phyloP scores from a whole-genome alignment of 2,888 invertebrate genomes.

The Spisula subtruncata region DNA sequence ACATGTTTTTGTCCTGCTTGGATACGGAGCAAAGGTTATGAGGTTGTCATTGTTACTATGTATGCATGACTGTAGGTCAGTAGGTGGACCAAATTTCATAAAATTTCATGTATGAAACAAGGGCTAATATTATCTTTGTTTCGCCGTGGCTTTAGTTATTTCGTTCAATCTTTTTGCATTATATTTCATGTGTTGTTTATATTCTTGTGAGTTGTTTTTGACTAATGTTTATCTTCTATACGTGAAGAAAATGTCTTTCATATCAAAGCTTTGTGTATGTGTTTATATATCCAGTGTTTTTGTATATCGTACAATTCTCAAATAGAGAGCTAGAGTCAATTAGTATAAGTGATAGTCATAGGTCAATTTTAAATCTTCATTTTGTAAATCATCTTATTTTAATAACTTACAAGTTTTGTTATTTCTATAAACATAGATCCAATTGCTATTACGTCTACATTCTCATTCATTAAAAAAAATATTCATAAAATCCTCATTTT shows the following conservation, averaged over 20 bases:
- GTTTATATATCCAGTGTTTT: not conserved
- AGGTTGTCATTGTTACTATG: conserved; percentile 14
- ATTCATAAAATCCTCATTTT: too few species aligned
- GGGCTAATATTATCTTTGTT: not conserved
- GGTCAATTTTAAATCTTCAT: too few species aligned
- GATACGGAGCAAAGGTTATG: not conserved
- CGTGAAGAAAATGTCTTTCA: conserved; percentile 9
- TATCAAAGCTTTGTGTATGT: not conserved
- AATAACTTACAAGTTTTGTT: too few species aligned
- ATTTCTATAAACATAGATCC: too few species aligned
- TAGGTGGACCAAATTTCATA: not conserved
- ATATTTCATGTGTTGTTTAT: conserved; percentile 19
- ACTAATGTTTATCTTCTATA: conserved; percentile 7
- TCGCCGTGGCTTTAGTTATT: conserved; percentile 9
- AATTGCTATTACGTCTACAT: too few species aligned
- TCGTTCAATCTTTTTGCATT: not conserved
- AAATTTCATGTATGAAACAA: not conserved
- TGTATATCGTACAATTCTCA: not conserved
- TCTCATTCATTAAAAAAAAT: too few species aligned
- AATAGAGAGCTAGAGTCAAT: too few species aligned
- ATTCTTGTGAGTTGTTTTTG: not conserved
- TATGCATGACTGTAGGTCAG: conserved; percentile 20
- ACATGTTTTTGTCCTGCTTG: not conserved
- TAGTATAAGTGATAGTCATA: too few species aligned
- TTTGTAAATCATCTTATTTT: too few species aligned